Percentiles rank a stretch among this genome's conserved stretches.
These are phyloP conservation scores for Meganola albula DNA, from an alignment of 2,888 invertebrate species.

Conservation along the genomic window DNA sequence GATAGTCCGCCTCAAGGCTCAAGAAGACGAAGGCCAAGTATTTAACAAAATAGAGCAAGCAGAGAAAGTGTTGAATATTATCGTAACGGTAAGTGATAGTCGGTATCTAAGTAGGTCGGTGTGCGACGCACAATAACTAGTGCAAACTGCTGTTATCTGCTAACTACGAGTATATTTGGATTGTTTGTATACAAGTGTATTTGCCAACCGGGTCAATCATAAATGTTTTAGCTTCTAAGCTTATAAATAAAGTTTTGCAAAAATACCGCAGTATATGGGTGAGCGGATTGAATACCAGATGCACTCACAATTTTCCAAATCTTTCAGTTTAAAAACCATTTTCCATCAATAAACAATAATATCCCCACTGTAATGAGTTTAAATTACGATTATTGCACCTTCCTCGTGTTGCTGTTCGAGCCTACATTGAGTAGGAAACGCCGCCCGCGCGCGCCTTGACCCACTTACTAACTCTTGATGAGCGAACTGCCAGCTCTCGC, in stretches of 20 bases:
- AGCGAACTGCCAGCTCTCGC: slow-evolving; percentile 40
- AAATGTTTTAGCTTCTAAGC: not conserved
- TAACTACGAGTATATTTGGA: slow-evolving; percentile 27
- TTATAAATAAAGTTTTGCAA: not conserved
- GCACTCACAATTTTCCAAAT: too few species aligned
- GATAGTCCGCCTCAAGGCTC: too few species aligned
- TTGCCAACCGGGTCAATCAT: slow-evolving; percentile 25
- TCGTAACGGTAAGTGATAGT: slow-evolving; percentile 55
- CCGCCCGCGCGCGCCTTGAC: slow-evolving; percentile 65
- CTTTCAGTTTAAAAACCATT: too few species aligned
- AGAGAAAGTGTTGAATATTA: slow-evolving; percentile 63
- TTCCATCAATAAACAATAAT: slow-evolving; percentile 10
- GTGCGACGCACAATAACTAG: slow-evolving; percentile 43
- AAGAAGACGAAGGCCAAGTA: slow-evolving; percentile 26
- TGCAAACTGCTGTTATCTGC: slow-evolving; percentile 53
- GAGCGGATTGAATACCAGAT: too few species aligned
- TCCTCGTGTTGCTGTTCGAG: slow-evolving; percentile 49
- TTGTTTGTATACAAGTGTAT: slow-evolving; percentile 38
- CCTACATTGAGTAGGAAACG: slow-evolving; percentile 59
- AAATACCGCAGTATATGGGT: too few species aligned
- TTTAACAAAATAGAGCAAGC: slow-evolving; percentile 41
- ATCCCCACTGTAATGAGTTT: not conserved
- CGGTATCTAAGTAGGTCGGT: slow-evolving; percentile 68
- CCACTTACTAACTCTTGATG: slow-evolving; percentile 46
- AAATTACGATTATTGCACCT: slow-evolving; percentile 37